phyloP scores from a whole-genome alignment of 2,797 vertebrate species.

The Hyperoplus lanceolatus region DNA sequence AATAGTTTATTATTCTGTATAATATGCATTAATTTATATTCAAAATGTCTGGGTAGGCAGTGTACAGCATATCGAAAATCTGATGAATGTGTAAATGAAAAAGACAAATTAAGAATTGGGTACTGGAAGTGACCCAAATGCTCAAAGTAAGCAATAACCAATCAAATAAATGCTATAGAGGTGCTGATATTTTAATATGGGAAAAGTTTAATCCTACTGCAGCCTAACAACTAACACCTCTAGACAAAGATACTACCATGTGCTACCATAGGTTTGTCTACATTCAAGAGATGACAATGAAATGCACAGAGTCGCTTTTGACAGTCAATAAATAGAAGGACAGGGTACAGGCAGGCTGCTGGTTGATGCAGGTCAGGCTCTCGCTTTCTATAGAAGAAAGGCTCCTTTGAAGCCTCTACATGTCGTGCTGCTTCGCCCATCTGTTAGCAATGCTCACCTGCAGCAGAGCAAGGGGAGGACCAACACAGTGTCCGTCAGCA shows the following conservation, averaged over 20 bases:
- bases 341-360: slow-evolving; percentile 15
- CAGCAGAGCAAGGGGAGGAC: slow-evolving; percentile 9
- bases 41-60: background rate
- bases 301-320: slow-evolving; percentile 16
- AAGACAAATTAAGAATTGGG: no score
- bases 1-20: background rate
- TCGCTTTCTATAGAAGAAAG: slow-evolving; percentile 50
- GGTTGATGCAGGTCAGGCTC: slow-evolving; percentile 19
- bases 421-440: slow-evolving; percentile 26
- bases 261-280: background rate
- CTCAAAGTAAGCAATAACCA: background rate
- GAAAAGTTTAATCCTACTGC: slow-evolving; percentile 4
- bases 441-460: slow-evolving; percentile 50
- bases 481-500: slow-evolving; percentile 29
- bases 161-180: slow-evolving; percentile 1
- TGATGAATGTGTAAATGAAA: no score
- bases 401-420: slow-evolving; percentile 47
- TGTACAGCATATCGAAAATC: no score
- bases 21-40: background rate
- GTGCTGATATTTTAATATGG: background rate
- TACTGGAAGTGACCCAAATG: background rate
- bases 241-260: slow-evolving; percentile 8
- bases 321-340: slow-evolving; percentile 1
- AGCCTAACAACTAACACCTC: background rate
- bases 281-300: slow-evolving; percentile 10